phyloP scores from a whole-genome alignment of 2,797 vertebrate genomes.

The Falco concolor region DNA sequence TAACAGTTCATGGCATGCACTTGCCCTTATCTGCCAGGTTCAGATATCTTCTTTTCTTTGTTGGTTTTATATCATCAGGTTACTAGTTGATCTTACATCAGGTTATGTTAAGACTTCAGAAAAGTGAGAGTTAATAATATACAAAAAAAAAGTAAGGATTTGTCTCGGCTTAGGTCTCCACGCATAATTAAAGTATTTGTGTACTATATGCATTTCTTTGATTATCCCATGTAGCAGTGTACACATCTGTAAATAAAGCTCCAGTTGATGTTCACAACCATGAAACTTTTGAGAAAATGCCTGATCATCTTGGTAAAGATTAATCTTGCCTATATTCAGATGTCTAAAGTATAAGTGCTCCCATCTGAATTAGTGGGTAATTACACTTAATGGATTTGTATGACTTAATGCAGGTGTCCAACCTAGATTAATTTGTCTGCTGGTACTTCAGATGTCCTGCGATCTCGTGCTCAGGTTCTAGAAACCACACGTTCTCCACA shows the following conservation, averaged over 20 bases:
- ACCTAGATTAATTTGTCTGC: not conserved
- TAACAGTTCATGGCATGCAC: not conserved
- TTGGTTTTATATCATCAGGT: not conserved
- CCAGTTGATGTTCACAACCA: not conserved
- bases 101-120: not conserved
- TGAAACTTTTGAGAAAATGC: not conserved
- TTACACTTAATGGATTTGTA: not conserved
- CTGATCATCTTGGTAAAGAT: not conserved
- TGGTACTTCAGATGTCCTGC: not conserved
- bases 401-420: not conserved
- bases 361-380: not conserved
- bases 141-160: not conserved
- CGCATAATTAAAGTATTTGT: not conserved
- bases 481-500: not conserved
- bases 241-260: not conserved
- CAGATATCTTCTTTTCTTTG: not conserved
- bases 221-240: not conserved
- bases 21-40: not conserved
- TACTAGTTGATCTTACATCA: not conserved
- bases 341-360: not conserved
- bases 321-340: not conserved
- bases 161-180: not conserved
- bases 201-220: not conserved
- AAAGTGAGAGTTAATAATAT: not conserved
- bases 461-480: not conserved